A percentile compares a stretch with the other conserved stretches of the same genome.
Evolutionary conservation across 1,140 invertebrate species (phyloP).

Genomic region (Nasonia giraulti): DNA sequence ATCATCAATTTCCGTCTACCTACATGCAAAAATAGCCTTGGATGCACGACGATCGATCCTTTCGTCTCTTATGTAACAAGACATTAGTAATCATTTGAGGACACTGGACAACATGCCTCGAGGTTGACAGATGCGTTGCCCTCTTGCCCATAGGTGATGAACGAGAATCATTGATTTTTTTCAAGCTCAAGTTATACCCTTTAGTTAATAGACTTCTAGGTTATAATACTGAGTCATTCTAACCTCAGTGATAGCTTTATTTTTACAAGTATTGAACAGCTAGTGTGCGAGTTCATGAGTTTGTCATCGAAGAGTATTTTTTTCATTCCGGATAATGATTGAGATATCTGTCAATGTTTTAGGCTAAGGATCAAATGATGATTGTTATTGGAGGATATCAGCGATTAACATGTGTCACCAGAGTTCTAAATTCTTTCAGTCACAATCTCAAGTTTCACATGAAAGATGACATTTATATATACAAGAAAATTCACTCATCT

Average conservation of each 20-base stretch:
- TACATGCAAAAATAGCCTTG: constrained; percentile 30
- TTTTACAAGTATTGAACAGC: not conserved
- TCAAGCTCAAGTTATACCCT: not conserved
- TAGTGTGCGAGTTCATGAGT: not conserved
- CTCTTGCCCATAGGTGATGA: not conserved
- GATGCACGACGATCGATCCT: not conserved
- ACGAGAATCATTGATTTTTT: not conserved
- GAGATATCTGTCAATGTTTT: constrained; percentile 7
- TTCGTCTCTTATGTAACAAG: constrained; percentile 37
- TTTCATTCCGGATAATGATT: not conserved
- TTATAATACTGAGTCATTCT: constrained; percentile 36
- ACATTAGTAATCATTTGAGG: not conserved
- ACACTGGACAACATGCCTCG: not conserved
- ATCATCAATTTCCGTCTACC: not conserved
- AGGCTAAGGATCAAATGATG: constrained; percentile 53
- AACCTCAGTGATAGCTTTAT: not conserved
- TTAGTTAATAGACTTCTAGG: constrained; percentile 23
- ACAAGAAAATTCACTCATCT: constrained; percentile 43
- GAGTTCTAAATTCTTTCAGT: constrained; percentile 38
- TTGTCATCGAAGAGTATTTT: not conserved
- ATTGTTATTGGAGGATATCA: constrained; percentile 53
- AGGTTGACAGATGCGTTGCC: not conserved
- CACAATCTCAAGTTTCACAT: constrained; percentile 36
- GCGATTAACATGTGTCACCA: constrained; percentile 45
- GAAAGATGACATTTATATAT: constrained; percentile 47